phyloP scores from a whole-genome alignment of 2,113 vertebrate species.

The Empidonax alnorum region DNA sequence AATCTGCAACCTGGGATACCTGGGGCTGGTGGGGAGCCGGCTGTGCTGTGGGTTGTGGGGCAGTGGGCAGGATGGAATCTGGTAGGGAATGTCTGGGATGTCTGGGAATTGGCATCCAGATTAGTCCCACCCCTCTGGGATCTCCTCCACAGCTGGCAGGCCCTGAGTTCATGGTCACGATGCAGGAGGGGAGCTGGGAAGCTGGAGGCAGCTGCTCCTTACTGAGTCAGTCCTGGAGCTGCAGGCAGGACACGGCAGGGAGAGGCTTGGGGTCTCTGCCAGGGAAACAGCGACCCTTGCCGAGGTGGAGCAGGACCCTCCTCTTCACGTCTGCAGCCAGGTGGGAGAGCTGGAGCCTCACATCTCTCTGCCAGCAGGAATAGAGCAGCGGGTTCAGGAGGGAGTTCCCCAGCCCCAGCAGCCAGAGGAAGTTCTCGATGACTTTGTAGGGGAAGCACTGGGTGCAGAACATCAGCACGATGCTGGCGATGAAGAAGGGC shows the following conservation, averaged over 20 bases:
- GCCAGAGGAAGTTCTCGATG: constrained; percentile 87
- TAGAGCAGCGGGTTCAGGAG: constrained; percentile 91
- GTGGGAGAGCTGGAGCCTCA: constrained; percentile 79
- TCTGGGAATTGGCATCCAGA: background rate
- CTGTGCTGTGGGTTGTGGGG: background rate
- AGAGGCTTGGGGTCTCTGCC: background rate
- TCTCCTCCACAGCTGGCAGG: background rate
- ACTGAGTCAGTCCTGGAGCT: background rate
- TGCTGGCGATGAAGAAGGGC: constrained; percentile 84
- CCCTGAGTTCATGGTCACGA: fast-evolving
- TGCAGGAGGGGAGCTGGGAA: background rate
- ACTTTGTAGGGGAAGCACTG: constrained; percentile 74
- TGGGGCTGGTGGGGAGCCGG: fast-evolving
- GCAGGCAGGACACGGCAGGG: background rate
- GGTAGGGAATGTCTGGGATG: no score
- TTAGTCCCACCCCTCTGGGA: background rate
- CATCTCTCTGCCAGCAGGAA: constrained; percentile 87
- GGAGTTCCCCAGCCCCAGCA: constrained; percentile 87
- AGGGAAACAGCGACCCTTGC: background rate
- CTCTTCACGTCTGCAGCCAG: constrained; percentile 72
- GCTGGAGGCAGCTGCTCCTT: background rate
- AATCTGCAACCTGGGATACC: background rate
- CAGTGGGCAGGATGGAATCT: background rate
- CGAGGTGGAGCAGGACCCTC: constrained; percentile 9
- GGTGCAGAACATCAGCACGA: constrained; percentile 79